Evolutionary conservation across 2,888 invertebrate genomes (phyloP).

Genomic region (Pasiphila rectangulata): DNA sequence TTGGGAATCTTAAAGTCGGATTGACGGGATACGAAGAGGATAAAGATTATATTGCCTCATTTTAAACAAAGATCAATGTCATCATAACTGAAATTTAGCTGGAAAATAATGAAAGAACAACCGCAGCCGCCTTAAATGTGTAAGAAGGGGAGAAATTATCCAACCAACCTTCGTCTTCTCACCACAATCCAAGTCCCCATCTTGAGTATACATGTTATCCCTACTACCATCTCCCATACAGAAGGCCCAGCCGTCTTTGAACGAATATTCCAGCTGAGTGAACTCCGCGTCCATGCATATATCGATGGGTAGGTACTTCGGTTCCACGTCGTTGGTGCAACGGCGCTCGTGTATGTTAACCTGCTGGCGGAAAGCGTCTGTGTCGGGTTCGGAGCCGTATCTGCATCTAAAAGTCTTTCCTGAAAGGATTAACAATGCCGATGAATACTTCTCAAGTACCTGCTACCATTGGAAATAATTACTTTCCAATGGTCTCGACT

Average conservation of each 20-base stretch:
- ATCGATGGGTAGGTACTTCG: not conserved
- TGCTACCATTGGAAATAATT: too few species aligned
- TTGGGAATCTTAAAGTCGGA: not conserved
- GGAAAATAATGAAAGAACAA: too few species aligned
- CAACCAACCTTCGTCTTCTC: constrained; percentile 15
- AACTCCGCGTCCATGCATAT: constrained; percentile 14
- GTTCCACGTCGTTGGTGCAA: constrained; percentile 14
- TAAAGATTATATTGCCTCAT: too few species aligned
- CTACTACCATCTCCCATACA: constrained; percentile 16
- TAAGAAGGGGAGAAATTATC: too few species aligned
- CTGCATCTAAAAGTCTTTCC: constrained; percentile 13
- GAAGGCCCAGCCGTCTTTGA: constrained; percentile 10
- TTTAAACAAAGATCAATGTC: too few species aligned
- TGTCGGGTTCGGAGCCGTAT: constrained; percentile 11
- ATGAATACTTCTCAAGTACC: too few species aligned
- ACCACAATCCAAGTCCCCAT: constrained; percentile 19
- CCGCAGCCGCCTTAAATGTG: too few species aligned
- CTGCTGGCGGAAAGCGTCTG: constrained; percentile 16
- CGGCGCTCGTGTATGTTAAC: constrained; percentile 22
- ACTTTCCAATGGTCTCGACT: too few species aligned
- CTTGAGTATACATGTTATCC: not conserved
- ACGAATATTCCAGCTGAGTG: constrained; percentile 7
- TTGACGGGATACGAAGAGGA: too few species aligned
- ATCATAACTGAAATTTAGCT: too few species aligned
- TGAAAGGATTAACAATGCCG: not conserved